Conservation (phyloP, 2,888 invertebrate genomes). For the Dorcus parallelipipedus region DNA sequence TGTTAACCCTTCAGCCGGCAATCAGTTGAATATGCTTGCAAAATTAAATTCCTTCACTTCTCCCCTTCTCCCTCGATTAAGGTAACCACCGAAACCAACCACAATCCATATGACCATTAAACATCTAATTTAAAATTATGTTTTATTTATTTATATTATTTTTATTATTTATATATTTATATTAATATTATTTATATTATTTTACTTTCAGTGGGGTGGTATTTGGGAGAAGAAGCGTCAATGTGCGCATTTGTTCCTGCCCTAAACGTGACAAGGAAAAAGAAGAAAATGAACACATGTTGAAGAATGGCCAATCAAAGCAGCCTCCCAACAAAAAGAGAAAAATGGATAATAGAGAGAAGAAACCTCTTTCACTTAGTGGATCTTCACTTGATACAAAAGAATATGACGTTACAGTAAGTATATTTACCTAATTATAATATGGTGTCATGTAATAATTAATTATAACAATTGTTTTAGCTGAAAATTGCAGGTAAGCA, state of each 20-base stretch:
- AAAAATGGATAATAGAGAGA: constrained; percentile 25
- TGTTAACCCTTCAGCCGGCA: no score
- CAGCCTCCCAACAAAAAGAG: constrained; percentile 34
- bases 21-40: no score
- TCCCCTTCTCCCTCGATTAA: no score
- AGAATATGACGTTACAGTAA: constrained; percentile 19
- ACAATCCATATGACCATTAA: background rate
- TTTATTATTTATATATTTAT: no score
- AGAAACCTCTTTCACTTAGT: constrained; percentile 25
- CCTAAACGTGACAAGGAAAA: constrained; percentile 69
- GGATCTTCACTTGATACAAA: constrained; percentile 18
- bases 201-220: constrained; percentile 51
- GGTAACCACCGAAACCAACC: background rate
- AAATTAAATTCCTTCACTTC: no score
- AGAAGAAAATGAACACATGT: constrained; percentile 53
- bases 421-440: background rate
- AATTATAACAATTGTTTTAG: constrained; percentile 20
- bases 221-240: constrained; percentile 63
- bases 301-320: constrained; percentile 30
- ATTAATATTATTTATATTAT: no score
- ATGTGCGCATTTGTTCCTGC: constrained; percentile 77
- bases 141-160: no score
- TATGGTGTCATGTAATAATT: background rate
- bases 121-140: no score
- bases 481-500: constrained; percentile 46